Evolutionary conservation across 2,113 vertebrate genomes (phyloP).

Genomic region (Limnothrissa miodon): DNA sequence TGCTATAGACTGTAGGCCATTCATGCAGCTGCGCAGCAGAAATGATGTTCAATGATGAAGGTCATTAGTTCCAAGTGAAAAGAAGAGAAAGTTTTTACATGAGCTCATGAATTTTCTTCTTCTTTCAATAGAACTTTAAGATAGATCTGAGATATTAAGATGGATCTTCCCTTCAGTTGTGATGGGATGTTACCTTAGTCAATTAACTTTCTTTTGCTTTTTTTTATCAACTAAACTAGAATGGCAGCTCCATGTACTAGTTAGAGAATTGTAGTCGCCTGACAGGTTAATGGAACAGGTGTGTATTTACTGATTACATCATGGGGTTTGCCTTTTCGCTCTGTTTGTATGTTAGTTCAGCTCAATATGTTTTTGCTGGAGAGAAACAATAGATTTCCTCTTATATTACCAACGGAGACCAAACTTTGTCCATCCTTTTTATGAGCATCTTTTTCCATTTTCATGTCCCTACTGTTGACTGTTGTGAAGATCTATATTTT

Average conservation of each 20-base stretch:
- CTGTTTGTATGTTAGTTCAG: neutral
- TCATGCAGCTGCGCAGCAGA: neutral
- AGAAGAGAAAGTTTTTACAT: neutral
- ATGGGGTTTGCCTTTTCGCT: neutral
- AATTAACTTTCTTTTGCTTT: conserved; percentile 31
- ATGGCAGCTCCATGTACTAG: conserved; percentile 40
- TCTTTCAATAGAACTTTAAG: no score
- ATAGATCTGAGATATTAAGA: no score
- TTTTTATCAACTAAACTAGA: conserved; percentile 42
- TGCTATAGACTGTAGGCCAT: neutral
- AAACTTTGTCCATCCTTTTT: neutral
- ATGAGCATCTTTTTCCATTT: neutral
- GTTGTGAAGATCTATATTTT: neutral
- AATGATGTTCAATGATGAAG: neutral
- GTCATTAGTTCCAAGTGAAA: neutral
- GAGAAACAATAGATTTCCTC: neutral
- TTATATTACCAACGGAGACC: neutral
- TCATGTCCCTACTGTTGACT: neutral
- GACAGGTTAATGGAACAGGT: conserved; percentile 18
- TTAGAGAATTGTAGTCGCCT: conserved; percentile 37
- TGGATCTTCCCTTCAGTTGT: no score
- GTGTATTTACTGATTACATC: conserved; percentile 4
- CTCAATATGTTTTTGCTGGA: neutral
- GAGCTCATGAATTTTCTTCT: no score
- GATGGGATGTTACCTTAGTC: conserved; percentile 19